Evolutionary conservation across 2,113 vertebrate genomes (phyloP), one percentile per base, ranked within the genome.

Genomic region (Procapra przewalskii): DNA sequence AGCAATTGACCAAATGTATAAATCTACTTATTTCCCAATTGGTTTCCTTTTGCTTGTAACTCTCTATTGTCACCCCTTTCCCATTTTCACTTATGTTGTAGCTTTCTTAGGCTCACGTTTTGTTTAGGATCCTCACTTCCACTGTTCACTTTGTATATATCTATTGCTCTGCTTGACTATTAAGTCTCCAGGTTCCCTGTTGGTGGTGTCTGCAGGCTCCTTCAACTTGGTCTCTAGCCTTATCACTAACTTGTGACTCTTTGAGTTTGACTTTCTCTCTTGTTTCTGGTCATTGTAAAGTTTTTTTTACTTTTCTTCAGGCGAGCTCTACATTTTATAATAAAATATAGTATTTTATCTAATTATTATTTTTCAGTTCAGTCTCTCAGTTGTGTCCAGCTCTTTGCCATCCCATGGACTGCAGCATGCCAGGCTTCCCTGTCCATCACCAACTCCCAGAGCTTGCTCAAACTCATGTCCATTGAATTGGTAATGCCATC

Each of bases 251-350:
- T 23, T 71, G 8, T 93, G 36, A 64, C 16, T 85, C 36, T n/a
- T n/a, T 55, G 15, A 12, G 16, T 87, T 94, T 91, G 59, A 81
- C 52, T 87, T 91, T 36, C 81, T 94, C 3, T 91, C 90, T 94
- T 91, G 50, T 91, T 85, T 67, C 45, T 91, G 40, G 43, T n/a
- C 23, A 59, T 71, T 87, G 2, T 75, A 81, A 43, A 91, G 36
- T 36, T 81, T 67, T 81, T 81, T 17, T 40, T 83, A 8, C 0
- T 87, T 64, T 94, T 82, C 52, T 75, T 81, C 27, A 91, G 88
- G 54, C 16, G 8, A 87, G 16, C 29, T 55, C 15, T 91, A 27
- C 71, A 75, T 94, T 94, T 91, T 91, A 43, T 43, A 43, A 77
- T 43, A 67, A 64, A 95, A 90, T 27, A 86, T 43, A 55, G 11